A percentile compares a stretch with the other conserved stretches of the same genome.
These are phyloP conservation scores for Ambastaia sidthimunki DNA, from an alignment of 2,797 vertebrate species.

Conservation along the genomic window DNA sequence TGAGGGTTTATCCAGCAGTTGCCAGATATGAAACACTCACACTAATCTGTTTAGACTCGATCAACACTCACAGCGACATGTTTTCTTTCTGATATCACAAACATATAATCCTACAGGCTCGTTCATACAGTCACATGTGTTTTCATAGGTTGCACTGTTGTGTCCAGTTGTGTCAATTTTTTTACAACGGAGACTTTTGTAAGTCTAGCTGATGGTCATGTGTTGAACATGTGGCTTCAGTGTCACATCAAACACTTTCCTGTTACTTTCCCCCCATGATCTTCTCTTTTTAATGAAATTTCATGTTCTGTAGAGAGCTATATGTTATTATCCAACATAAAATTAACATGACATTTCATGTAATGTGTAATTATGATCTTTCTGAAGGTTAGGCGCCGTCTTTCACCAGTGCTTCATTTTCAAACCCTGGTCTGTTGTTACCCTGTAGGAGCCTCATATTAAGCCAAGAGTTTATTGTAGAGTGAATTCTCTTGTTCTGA, in stretches of 20 bases:
- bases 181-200: too few species aligned
- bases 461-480: conserved; percentile 4
- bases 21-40: conserved; percentile 39
- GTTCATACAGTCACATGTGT: conserved; percentile 31
- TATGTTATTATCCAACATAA: conserved; percentile 1
- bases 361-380: conserved; percentile 12
- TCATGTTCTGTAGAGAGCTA: not conserved
- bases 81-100: not conserved
- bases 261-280: too few species aligned
- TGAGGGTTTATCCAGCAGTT: conserved; percentile 19
- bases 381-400: not conserved
- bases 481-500: not conserved
- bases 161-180: too few species aligned
- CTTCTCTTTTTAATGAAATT: not conserved
- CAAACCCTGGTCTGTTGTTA: not conserved
- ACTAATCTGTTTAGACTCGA: conserved; percentile 41
- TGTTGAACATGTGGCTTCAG: not conserved
- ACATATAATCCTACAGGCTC: conserved; percentile 1
- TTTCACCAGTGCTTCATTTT: not conserved
- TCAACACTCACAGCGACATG: not conserved
- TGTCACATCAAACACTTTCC: not conserved
- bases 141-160: not conserved
- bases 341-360: not conserved
- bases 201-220: not conserved
- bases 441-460: not conserved